Conservation (phyloP, 1,140 invertebrate genomes). For the Chrysoperla carnea region DNA sequence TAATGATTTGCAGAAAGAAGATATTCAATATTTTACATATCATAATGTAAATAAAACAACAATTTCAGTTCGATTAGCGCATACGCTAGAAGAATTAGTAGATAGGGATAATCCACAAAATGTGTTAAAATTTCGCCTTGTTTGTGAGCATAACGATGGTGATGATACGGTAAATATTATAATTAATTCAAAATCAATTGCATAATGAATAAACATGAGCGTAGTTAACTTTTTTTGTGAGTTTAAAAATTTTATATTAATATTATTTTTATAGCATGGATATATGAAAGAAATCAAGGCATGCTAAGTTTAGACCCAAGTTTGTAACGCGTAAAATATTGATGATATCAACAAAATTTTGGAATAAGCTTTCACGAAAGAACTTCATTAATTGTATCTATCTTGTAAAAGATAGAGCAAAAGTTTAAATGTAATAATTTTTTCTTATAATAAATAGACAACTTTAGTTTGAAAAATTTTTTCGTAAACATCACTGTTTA, state of each 20-base stretch:
- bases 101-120: constrained; percentile 63
- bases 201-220: background rate
- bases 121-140: constrained; percentile 61
- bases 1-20: constrained; percentile 32
- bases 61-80: constrained; percentile 49
- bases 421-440: no score
- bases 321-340: no score
- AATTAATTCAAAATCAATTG: background rate
- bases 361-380: no score
- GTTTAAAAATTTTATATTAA: background rate
- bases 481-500: no score
- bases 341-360: no score
- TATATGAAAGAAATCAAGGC: no score
- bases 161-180: constrained; percentile 33
- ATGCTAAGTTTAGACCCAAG: no score
- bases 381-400: no score
- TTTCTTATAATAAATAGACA: no score
- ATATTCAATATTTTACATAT: constrained; percentile 50
- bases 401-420: no score
- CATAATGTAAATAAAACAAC: constrained; percentile 51
- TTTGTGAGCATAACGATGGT: constrained; percentile 38
- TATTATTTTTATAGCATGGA: background rate
- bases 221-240: background rate
- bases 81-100: constrained; percentile 59
- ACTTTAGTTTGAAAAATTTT: no score